Conservation (phyloP, 2,113 vertebrate genomes). For the Chascanopsetta lugubris region DNA sequence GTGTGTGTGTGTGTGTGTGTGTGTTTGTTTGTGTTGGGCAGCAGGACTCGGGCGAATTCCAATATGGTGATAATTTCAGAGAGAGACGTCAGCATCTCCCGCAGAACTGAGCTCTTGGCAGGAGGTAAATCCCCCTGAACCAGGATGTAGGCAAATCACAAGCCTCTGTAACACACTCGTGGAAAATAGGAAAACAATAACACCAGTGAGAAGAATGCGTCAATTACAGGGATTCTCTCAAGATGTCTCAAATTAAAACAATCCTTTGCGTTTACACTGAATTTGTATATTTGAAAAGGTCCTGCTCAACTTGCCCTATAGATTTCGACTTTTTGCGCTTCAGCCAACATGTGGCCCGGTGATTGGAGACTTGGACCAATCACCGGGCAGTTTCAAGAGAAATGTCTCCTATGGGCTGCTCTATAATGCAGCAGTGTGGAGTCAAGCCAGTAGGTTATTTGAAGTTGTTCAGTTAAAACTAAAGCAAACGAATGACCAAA, state of each 20-base stretch:
- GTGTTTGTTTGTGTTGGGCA: constrained; percentile 17
- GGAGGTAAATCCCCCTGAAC: constrained; percentile 11
- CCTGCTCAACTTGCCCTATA: background rate
- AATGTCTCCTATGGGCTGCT: too few species aligned
- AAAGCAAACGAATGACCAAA: too few species aligned
- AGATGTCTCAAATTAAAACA: background rate
- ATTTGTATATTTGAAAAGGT: background rate
- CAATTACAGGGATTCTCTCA: background rate
- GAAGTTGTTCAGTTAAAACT: too few species aligned
- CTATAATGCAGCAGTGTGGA: too few species aligned
- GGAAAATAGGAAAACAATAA: background rate
- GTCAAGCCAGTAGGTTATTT: too few species aligned
- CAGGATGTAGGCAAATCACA: background rate
- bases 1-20: too few species aligned
- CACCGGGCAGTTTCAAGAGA: too few species aligned
- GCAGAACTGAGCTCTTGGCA: constrained; percentile 19
- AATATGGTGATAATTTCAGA: constrained; percentile 15
- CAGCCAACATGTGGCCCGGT: too few species aligned
- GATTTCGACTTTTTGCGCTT: too few species aligned
- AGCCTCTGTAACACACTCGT: background rate
- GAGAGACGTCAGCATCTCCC: background rate
- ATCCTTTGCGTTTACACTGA: background rate
- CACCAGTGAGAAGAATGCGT: background rate
- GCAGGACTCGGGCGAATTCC: constrained; percentile 20
- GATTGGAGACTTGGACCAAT: too few species aligned